Conservation (phyloP, 2,113 vertebrate species). For the Romanogobio albipinnatus region DNA sequence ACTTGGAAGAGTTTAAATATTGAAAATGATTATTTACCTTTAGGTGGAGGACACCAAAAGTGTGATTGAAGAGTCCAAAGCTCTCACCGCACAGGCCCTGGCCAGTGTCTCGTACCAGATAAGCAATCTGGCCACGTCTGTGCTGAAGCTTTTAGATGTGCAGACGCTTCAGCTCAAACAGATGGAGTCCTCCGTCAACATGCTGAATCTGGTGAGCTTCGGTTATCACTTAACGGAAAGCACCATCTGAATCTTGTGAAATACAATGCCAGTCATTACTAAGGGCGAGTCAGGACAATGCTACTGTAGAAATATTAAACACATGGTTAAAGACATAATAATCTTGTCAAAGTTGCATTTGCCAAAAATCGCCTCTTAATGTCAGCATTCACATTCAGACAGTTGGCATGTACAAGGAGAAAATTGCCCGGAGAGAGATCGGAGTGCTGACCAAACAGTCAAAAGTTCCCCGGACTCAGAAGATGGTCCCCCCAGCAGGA, state of each 20-base stretch:
- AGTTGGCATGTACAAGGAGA: constrained; percentile 85
- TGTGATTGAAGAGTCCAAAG: constrained; percentile 87
- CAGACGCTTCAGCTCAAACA: constrained; percentile 76
- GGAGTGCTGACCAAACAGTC: constrained; percentile 73
- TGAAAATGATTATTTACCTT: not conserved
- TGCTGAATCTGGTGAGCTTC: constrained; percentile 78
- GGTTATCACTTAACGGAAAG: not conserved
- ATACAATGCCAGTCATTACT: not conserved
- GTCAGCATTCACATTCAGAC: constrained; percentile 69
- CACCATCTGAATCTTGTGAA: not conserved
- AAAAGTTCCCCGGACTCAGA: constrained; percentile 64
- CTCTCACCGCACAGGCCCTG: constrained; percentile 84
- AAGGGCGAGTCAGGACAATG: not conserved
- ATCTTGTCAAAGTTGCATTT: not conserved
- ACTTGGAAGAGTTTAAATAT: not conserved
- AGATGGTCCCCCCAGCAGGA: constrained; percentile 66
- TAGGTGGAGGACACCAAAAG: constrained; percentile 80
- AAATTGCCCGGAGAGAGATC: constrained; percentile 83
- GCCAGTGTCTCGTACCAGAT: constrained; percentile 90
- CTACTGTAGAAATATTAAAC: not conserved
- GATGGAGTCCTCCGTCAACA: constrained; percentile 80
- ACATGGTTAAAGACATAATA: not conserved
- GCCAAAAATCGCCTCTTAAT: not conserved
- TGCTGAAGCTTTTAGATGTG: constrained; percentile 83
- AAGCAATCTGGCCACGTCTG: constrained; percentile 78